phyloP scores from a whole-genome alignment of 37 sponge, comb jelly and placozoan genomes.

The Corticium candelabrum region DNA sequence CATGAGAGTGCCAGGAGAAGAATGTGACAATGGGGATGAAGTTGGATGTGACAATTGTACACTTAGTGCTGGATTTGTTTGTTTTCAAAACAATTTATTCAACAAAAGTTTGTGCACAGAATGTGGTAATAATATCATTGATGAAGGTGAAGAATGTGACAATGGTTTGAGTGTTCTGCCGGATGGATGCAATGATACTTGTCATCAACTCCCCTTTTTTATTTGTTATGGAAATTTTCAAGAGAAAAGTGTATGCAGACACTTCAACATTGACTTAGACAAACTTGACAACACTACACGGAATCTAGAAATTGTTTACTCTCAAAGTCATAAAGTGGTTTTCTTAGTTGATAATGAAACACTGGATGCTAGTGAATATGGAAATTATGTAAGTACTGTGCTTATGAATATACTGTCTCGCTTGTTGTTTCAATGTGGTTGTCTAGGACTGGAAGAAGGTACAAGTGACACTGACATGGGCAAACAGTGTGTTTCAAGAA shows the following conservation, averaged over 20 bases:
- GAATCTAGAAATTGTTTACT: too few relatives aligned
- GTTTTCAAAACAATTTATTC: background rate
- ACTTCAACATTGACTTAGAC: background rate
- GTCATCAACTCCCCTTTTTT: background rate
- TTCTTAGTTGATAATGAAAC: too few relatives aligned
- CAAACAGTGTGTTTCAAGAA: too few relatives aligned
- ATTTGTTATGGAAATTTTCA: background rate
- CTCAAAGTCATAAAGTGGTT: too few relatives aligned
- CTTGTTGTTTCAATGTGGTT: too few relatives aligned
- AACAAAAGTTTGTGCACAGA: background rate
- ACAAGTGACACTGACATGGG: too few relatives aligned
- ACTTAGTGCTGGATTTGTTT: background rate
- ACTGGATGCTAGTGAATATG: too few relatives aligned
- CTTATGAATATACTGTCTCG: too few relatives aligned
- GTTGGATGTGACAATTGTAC: background rate
- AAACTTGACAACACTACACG: too few relatives aligned
- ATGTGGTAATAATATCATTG: background rate
- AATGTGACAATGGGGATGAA: background rate
- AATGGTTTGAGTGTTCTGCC: background rate
- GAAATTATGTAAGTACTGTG: too few relatives aligned
- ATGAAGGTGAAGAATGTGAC: background rate
- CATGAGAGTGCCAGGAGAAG: background rate
- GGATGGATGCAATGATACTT: background rate
- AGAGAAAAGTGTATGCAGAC: background rate
- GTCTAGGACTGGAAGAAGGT: too few relatives aligned